Evolutionary conservation across 2,888 invertebrate species (phyloP).

Genomic region (Hermaeophaga mercurialis): DNA sequence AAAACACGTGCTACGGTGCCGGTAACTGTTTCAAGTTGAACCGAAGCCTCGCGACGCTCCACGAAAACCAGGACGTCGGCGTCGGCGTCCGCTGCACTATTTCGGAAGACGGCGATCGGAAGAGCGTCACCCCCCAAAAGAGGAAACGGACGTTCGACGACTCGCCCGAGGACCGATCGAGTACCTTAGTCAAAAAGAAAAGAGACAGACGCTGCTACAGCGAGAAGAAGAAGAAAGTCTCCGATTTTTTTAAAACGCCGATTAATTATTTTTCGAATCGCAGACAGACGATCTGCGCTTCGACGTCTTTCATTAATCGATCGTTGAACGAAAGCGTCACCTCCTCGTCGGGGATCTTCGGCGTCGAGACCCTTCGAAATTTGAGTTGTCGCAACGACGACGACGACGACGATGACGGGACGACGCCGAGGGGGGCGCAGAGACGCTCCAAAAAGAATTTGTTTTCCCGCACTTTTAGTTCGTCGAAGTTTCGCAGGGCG

Average conservation of each 20-base stretch:
- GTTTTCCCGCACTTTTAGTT: constrained; percentile 54
- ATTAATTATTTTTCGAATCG: constrained; percentile 54
- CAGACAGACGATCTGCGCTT: constrained; percentile 51
- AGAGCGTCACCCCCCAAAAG: constrained; percentile 43
- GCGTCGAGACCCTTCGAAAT: constrained; percentile 52
- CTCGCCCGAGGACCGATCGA: constrained; percentile 45
- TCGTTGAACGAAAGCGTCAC: constrained; percentile 52
- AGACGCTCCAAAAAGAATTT: constrained; percentile 52
- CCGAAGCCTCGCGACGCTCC: constrained; percentile 47
- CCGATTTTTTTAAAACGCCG: constrained; percentile 54
- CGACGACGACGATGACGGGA: constrained; percentile 28
- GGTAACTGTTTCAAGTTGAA: constrained; percentile 30
- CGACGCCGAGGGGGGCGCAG: constrained; percentile 34
- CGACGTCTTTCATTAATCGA: constrained; percentile 43
- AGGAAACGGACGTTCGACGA: constrained; percentile 40
- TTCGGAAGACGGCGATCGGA: constrained; percentile 48
- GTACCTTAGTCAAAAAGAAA: constrained; percentile 42
- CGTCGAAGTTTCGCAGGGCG: constrained; percentile 49
- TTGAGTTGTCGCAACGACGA: constrained; percentile 40
- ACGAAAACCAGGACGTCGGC: constrained; percentile 49
- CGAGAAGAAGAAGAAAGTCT: constrained; percentile 50
- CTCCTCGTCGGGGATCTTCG: constrained; percentile 53
- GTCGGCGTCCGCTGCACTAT: too few relatives aligned
- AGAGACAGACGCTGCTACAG: constrained; percentile 53
- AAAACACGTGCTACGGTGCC: constrained; percentile 33